Percentiles rank a stretch among this genome's conserved stretches.
Conservation (phyloP, 2,888 invertebrate genomes). For the Aspidapion aeneum region DNA sequence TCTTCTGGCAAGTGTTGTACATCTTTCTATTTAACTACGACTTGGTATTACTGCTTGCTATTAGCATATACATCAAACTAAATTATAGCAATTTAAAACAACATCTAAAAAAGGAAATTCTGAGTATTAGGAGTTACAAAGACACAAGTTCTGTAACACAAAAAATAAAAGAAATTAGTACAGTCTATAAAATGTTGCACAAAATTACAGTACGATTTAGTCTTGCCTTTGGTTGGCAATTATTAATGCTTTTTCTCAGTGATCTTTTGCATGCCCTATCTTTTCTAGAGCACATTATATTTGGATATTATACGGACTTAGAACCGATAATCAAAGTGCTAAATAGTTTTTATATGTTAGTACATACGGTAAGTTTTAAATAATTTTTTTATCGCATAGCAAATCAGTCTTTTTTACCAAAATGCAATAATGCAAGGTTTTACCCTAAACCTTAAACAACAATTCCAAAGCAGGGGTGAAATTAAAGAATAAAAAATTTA, state of each 20-base stretch:
- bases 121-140: not conserved
- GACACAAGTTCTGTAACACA: not conserved
- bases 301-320: not conserved
- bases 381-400: no score
- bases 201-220: not conserved
- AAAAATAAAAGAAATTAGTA: not conserved
- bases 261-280: not conserved
- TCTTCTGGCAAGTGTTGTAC: not conserved
- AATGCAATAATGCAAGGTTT: no score
- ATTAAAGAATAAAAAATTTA: no score
- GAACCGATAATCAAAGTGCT: not conserved
- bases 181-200: not conserved
- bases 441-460: no score
- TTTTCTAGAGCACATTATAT: slow-evolving; percentile 4
- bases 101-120: not conserved
- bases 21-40: not conserved
- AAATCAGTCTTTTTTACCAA: no score
- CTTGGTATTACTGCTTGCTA: not conserved
- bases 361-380: not conserved
- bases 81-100: not conserved
- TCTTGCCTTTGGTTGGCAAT: not conserved
- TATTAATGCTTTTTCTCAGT: not conserved
- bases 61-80: not conserved
- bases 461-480: no score
- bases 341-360: not conserved